Conservation (phyloP, 2,888 invertebrate genomes). For the Drepana falcataria region DNA sequence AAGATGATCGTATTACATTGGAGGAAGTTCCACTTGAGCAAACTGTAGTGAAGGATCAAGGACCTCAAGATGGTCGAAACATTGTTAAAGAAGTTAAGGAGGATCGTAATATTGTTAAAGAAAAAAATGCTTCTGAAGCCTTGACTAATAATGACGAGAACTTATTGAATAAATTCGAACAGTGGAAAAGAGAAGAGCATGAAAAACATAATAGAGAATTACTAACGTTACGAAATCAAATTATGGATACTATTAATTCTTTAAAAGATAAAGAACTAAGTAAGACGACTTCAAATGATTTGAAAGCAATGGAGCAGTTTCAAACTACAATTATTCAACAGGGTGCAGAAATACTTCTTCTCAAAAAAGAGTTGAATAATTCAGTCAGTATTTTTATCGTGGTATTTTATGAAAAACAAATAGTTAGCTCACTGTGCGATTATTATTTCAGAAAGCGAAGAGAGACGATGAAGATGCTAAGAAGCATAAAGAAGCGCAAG, state of each 20-base stretch:
- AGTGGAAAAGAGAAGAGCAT: constrained; percentile 74
- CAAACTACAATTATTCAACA: constrained; percentile 70
- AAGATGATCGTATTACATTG: too few species aligned
- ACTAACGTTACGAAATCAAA: constrained; percentile 57
- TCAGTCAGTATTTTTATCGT: constrained; percentile 36
- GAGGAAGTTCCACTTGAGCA: too few species aligned
- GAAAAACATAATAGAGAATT: constrained; percentile 76
- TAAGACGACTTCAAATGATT: constrained; percentile 30
- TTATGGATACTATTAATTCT: constrained; percentile 54
- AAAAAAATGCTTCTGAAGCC: constrained; percentile 53
- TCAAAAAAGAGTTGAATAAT: constrained; percentile 68
- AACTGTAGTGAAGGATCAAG: too few species aligned
- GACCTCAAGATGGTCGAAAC: too few species aligned
- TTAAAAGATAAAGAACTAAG: constrained; percentile 45
- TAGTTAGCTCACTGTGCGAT: neutral
- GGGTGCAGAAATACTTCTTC: constrained; percentile 66
- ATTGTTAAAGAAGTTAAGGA: neutral
- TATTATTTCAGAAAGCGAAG: constrained; percentile 38
- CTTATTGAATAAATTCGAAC: constrained; percentile 61
- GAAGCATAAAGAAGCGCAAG: constrained; percentile 48
- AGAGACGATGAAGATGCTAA: constrained; percentile 39
- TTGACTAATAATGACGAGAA: constrained; percentile 47
- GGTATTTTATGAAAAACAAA: neutral
- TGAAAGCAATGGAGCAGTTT: constrained; percentile 53
- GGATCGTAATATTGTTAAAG: constrained; percentile 19